These are phyloP conservation scores for Blastomussa wellsi DNA, from an alignment of 92 coral and sea anemone genomes.

Conservation along the genomic window DNA sequence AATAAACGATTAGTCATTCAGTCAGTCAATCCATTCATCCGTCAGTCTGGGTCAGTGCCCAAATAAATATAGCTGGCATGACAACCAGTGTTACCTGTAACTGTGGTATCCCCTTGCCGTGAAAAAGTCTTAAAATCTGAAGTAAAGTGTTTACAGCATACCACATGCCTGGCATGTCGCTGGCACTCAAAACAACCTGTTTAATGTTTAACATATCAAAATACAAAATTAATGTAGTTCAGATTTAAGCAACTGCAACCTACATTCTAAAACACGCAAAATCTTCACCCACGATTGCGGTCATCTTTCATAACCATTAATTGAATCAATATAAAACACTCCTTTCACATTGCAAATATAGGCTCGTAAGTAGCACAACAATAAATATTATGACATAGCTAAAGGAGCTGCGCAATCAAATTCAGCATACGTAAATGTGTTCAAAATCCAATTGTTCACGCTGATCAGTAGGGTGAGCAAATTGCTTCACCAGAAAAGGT, in stretches of 20 bases:
- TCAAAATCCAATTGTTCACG: no score
- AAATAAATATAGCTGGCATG: not conserved
- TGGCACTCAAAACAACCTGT: constrained; percentile 77
- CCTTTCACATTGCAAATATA: no score
- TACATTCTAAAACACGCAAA: no score
- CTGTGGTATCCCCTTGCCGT: constrained; percentile 82
- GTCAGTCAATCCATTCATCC: not conserved
- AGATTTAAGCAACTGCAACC: not conserved
- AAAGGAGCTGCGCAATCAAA: no score
- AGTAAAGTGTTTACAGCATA: constrained; percentile 88
- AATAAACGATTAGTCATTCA: not conserved
- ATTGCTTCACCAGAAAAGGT: no score
- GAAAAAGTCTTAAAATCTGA: constrained; percentile 76
- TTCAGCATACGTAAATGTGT: no score
- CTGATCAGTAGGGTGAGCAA: no score
- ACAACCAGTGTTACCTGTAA: constrained; percentile 60
- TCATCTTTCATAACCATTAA: not conserved
- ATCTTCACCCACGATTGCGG: not conserved
- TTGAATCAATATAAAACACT: not conserved
- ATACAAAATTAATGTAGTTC: not conserved
- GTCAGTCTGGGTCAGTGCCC: not conserved
- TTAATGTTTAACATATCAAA: not conserved
- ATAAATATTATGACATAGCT: no score
- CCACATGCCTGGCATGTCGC: constrained; percentile 88
- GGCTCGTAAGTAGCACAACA: no score